Percentiles rank a stretch among this genome's conserved stretches.
Evolutionary conservation across 92 coral and sea anemone species (phyloP).

Genomic region (Nematostella vectensis): DNA sequence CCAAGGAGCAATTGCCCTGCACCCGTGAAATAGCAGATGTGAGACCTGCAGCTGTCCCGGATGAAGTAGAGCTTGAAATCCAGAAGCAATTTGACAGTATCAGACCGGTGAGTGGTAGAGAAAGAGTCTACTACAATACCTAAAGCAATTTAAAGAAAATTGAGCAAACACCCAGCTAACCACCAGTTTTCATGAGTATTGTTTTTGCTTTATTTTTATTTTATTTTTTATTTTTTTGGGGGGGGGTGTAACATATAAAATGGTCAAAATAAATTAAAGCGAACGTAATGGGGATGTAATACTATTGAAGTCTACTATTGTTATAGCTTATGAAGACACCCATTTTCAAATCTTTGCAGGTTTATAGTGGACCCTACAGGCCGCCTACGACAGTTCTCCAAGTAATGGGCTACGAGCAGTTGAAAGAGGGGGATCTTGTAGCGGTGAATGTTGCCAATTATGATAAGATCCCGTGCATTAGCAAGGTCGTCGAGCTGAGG

Average conservation of each 20-base stretch:
- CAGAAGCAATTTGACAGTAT: slow-evolving; percentile 3
- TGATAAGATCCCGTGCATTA: slow-evolving; percentile 14
- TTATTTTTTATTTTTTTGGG: too few species aligned
- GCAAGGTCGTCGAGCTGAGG: slow-evolving; percentile 9
- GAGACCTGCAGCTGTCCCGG: slow-evolving; percentile 6
- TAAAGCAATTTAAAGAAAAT: too few species aligned
- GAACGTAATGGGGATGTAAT: too few species aligned
- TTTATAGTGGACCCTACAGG: slow-evolving; percentile 21
- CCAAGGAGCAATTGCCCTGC: not conserved
- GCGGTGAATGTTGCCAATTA: slow-evolving; percentile 11
- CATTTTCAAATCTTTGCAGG: not conserved
- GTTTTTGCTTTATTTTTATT: too few species aligned
- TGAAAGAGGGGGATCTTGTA: slow-evolving; percentile 9
- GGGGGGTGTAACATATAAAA: too few species aligned
- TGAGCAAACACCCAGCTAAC: too few species aligned
- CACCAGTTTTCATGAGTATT: not conserved
- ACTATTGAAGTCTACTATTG: too few species aligned
- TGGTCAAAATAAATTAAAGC: too few species aligned
- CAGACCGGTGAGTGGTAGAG: not conserved
- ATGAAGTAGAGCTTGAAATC: not conserved
- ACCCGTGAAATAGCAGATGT: not conserved
- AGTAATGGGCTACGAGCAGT: too few species aligned
- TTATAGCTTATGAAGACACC: not conserved
- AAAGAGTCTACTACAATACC: too few species aligned
- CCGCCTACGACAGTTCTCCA: slow-evolving; percentile 7